Evolutionary conservation across 2,113 vertebrate species (phyloP).

Genomic region (Ciconia maguari): DNA sequence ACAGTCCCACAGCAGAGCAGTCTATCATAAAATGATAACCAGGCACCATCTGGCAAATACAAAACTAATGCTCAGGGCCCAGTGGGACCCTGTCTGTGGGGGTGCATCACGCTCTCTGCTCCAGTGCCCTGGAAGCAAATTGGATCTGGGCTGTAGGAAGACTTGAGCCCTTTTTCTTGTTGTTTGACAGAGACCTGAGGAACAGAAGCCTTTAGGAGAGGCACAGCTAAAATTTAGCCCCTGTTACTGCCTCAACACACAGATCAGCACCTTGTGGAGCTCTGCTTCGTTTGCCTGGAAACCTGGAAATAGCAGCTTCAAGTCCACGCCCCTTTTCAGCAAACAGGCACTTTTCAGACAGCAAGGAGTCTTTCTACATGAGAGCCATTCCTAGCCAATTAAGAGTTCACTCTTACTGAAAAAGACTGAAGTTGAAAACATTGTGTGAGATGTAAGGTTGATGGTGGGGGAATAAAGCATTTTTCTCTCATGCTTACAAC

Average conservation of each 20-base stretch:
- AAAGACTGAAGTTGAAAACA: not conserved
- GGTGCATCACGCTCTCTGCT: not conserved
- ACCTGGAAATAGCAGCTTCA: not conserved
- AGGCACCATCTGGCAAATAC: not conserved
- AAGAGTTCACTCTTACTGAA: not conserved
- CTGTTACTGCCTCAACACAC: not conserved
- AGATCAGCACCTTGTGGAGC: not conserved
- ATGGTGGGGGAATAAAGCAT: not conserved
- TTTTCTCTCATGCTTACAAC: not conserved
- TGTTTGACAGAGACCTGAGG: not conserved
- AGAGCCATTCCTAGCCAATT: not conserved
- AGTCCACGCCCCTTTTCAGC: not conserved
- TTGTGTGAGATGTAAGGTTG: not conserved
- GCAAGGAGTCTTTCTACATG: not conserved
- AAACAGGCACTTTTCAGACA: not conserved
- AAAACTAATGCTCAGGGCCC: not conserved
- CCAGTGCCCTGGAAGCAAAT: not conserved
- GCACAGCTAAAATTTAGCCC: not conserved
- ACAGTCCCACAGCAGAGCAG: not conserved
- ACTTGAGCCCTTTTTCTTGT: not conserved
- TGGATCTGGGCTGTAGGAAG: not conserved
- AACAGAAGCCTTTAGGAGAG: not conserved
- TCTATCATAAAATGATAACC: not conserved
- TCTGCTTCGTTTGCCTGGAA: not conserved
- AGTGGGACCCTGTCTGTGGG: not conserved